These are phyloP conservation scores for Beroe ovata DNA, from an alignment of 37 sponge, comb jelly and placozoan genomes.

Conservation along the genomic window DNA sequence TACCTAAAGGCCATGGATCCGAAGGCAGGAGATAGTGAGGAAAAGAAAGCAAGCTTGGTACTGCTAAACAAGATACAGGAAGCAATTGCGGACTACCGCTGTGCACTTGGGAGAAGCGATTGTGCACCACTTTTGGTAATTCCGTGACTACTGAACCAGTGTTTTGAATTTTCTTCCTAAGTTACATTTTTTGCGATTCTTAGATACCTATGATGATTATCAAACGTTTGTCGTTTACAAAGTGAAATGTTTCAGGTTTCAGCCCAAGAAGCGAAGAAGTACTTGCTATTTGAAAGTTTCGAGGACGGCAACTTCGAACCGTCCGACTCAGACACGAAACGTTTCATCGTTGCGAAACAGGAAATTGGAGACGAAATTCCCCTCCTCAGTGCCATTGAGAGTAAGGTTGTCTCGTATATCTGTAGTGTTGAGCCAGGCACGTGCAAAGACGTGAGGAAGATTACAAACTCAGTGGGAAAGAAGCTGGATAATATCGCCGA, in stretches of 20 bases:
- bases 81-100: slow-evolving; percentile 5
- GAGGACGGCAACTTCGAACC: not conserved
- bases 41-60: not conserved
- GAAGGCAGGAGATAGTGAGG: not conserved
- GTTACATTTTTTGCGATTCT: too few species aligned
- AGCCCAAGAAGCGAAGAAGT: not conserved
- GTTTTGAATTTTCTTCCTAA: too few species aligned
- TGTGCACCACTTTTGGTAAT: slow-evolving; percentile 32
- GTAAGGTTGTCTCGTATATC: not conserved
- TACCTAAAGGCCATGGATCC: not conserved
- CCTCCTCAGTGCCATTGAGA: not conserved
- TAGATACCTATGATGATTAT: too few species aligned
- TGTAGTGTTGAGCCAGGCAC: not conserved
- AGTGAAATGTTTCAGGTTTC: not conserved
- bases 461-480: not conserved
- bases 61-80: not conserved
- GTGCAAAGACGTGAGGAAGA: not conserved
- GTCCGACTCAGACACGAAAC: not conserved
- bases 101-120: not conserved
- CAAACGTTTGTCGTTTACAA: too few species aligned
- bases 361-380: not conserved
- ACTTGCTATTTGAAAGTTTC: not conserved
- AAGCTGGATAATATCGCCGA: not conserved
- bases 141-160: too few species aligned
- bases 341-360: not conserved